Evolutionary conservation across 1,140 invertebrate species (phyloP), one percentile per base, ranked within the genome.

Genomic region (Wasmannia auropunctata): DNA sequence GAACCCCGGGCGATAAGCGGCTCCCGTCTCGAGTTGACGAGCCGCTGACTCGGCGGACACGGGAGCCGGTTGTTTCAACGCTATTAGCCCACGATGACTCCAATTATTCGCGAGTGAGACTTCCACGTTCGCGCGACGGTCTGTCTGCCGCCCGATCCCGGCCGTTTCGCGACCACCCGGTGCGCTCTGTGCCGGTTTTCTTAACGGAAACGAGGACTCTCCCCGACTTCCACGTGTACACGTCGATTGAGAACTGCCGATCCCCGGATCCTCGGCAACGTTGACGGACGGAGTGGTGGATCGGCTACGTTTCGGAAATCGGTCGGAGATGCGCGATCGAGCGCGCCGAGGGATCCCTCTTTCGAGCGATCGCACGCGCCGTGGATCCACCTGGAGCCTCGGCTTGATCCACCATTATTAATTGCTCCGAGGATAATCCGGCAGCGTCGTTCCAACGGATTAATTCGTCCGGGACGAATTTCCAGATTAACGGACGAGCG

Each of bases 51-150:
- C 67, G 70, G 34, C 62, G 28, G 49, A 76, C 63, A 76, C 70
- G 19, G 37, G 51, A 87, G 70, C 46, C 54, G 77, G 77, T 70
- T 54, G 86, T 56, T 76, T 75, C 11, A 25, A 58, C 62, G 54
- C 19, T 49, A 77, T 85, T 85, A 88, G 60, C n/a, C 54, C 22
- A 22, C 11, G 80, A 85, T 77, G 49, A 84, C 51, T 85, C 40
- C 74, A 70, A 87, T 72, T 75, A 88, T 74, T n/a, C 58, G 67
- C 65, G 34, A 75, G 62, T 81, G n/a, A n/a, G n/a, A 81, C 51
- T 58, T 72, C 54, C 63, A 54, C 72, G 86, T 69, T 25, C 8
- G 37, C 34, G 63, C 49, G 49, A 69, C 34, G n/a, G 14, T 65
- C 14, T 31, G 40, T 65, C 4, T 1, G 7, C 19, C 19, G 22